Base-by-base conservation (phyloP, 2,888 invertebrate genomes). In the Nephrotoma guestfalica region DNA sequence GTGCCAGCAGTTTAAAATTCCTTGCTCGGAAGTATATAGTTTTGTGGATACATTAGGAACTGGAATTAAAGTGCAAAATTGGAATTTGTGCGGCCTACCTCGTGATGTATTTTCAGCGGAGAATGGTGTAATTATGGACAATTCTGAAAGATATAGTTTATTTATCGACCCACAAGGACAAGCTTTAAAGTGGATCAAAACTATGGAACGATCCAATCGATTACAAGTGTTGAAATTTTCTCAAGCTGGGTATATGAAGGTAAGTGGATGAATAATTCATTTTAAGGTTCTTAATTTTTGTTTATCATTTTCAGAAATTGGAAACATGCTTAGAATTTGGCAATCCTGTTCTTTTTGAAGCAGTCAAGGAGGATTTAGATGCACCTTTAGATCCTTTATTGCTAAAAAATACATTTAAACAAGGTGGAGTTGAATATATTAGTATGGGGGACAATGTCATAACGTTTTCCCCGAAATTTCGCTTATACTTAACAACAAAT, bases 111-210 rank as follows among this genome's bases (percentile, higher is more conserved):
- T 97, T 89, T 97, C 97, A 0, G 95, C 97, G 47, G 97, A 98
- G 91, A 98, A 97, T 87, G 97, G 96, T 2, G 96, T 98, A 85
- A 93, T 98, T 87, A 95, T 96, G 88, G 93, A 94, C 83, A 95
- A 95, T 91, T 97, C 97, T 0, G 94, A 95, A 18, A 93, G 97
- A 47, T 98, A 97, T 95, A 97, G 98, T 0, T 93, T 98, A 47
- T 95, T 98, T 91, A 96, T 98, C 88, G 98, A 98, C 92, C 98
- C 98, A 0, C 97, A 98, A 92, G 96, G 96, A 9, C 97, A 98
- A 90, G 98, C 97, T 43, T 97, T 97, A 90, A 96, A 96, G 90
- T 98, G 97, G 97, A 94, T 98, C 47, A 94, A 96, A 88, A 96
- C 96, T 89, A 96, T 96, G 96, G 97, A 97, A 90, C 90, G 92